Conservation (phyloP, 2,113 vertebrate species). For the Sprattus sprattus region DNA sequence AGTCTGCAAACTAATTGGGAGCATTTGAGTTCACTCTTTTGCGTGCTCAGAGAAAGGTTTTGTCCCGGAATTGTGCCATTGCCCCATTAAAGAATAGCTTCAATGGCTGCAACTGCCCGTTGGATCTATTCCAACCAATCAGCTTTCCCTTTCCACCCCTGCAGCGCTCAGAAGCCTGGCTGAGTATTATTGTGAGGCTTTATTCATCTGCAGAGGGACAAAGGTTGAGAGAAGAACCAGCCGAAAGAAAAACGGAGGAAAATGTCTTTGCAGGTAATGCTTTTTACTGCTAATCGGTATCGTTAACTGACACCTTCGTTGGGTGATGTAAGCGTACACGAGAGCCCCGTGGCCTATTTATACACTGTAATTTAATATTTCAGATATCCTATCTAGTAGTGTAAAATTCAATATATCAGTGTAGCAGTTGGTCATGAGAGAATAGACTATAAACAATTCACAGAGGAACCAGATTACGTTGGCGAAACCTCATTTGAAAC, state of each 20-base stretch:
- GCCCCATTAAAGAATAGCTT: background rate
- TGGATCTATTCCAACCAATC: conserved; percentile 41
- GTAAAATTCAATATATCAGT: background rate
- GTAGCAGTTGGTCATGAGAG: background rate
- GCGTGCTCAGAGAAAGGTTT: background rate
- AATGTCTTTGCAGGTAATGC: conserved; percentile 51
- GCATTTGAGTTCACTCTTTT: background rate
- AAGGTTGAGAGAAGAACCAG: background rate
- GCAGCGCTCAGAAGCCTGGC: background rate
- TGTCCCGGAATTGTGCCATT: background rate
- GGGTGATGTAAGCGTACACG: background rate
- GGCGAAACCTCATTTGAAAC: no score
- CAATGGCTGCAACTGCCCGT: background rate
- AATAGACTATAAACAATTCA: no score
- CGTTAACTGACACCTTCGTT: background rate
- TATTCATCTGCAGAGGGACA: conserved; percentile 14
- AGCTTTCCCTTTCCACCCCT: conserved; percentile 17
- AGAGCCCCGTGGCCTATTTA: background rate
- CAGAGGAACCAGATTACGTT: no score
- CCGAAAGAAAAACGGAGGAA: background rate
- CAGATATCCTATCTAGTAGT: background rate
- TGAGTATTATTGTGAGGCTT: background rate
- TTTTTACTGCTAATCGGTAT: background rate
- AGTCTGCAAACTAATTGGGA: background rate
- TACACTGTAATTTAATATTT: background rate